Conservation (phyloP, 2,888 invertebrate species). For the Patella pellucida region DNA sequence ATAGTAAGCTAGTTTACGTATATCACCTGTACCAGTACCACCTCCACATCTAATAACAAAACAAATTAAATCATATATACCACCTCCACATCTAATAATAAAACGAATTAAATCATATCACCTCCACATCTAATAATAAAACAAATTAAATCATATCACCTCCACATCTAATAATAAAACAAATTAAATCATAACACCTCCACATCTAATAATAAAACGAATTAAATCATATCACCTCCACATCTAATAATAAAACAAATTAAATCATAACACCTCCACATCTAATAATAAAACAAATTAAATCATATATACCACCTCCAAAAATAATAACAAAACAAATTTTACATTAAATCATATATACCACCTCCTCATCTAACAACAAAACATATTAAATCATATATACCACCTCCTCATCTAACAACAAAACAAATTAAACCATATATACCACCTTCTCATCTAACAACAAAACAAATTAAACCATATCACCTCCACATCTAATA, state of each 20-base stretch:
- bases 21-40: constrained; percentile 56
- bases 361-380: too few relatives aligned
- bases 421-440: too few relatives aligned
- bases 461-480: constrained; percentile 16
- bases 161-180: too few relatives aligned
- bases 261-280: background rate
- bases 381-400: too few relatives aligned
- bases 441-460: constrained; percentile 61
- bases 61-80: background rate
- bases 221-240: background rate
- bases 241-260: background rate
- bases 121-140: constrained; percentile 35
- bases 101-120: constrained; percentile 11
- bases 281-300: constrained; percentile 37
- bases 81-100: background rate
- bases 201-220: constrained; percentile 45
- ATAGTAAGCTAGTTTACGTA: constrained; percentile 65
- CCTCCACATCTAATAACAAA: constrained; percentile 55
- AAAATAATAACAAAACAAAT: too few relatives aligned
- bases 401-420: too few relatives aligned
- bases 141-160: constrained; percentile 14
- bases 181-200: too few relatives aligned
- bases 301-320: background rate
- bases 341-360: too few relatives aligned
- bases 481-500: background rate